phyloP scores from a whole-genome alignment of 2,888 invertebrate genomes.

The Erebia epiphron region DNA sequence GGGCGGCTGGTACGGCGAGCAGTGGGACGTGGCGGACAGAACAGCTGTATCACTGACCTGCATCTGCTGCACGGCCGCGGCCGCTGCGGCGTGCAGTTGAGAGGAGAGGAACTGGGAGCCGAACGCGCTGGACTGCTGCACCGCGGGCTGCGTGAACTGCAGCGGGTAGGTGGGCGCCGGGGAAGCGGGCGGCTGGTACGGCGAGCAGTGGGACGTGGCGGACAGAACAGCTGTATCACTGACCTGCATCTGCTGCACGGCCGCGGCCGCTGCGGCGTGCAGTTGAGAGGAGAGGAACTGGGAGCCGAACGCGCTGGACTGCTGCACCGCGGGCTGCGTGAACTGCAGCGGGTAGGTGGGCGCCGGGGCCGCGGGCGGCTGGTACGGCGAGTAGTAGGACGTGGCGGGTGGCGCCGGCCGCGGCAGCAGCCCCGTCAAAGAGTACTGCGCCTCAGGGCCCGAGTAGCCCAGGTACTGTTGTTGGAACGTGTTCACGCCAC shows the following conservation, averaged over 20 bases:
- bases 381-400: slow-evolving; percentile 78
- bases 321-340: slow-evolving; percentile 78
- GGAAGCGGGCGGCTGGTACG: too few species aligned
- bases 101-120: too few species aligned
- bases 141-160: too few species aligned
- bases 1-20: too few species aligned
- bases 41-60: too few species aligned
- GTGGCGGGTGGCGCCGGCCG: slow-evolving; percentile 75
- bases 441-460: slow-evolving; percentile 72
- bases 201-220: too few species aligned
- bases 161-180: too few species aligned
- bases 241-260: slow-evolving; percentile 65
- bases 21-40: too few species aligned
- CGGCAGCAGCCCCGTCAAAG: slow-evolving; percentile 73
- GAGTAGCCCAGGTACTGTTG: slow-evolving; percentile 79
- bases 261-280: slow-evolving; percentile 67
- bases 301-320: slow-evolving; percentile 76
- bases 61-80: too few species aligned
- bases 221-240: neutral
- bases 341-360: slow-evolving; percentile 85
- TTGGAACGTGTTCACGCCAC: slow-evolving; percentile 76
- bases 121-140: too few species aligned
- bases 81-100: too few species aligned
- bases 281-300: slow-evolving; percentile 76
- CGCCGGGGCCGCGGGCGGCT: slow-evolving; percentile 80